Percentiles rank a stretch among this genome's conserved stretches.
Conservation (phyloP, 1,140 invertebrate species). For the Cydia splendana region DNA sequence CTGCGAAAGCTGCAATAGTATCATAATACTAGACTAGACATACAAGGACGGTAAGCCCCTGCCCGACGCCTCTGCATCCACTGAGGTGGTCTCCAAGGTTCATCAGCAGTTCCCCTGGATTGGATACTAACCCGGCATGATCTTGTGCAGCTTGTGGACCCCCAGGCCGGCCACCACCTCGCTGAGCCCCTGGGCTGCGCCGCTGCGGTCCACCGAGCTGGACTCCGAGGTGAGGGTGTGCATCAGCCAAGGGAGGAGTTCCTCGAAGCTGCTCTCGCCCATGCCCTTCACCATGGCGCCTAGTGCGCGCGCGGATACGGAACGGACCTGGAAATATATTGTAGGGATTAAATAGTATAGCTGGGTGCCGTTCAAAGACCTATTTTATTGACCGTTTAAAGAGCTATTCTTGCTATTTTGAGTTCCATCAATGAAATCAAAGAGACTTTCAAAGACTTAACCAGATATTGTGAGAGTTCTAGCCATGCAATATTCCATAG, state of each 20-base stretch:
- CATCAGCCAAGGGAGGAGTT: slow-evolving; percentile 98
- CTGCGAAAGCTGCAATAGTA: neutral
- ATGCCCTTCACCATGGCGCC: slow-evolving; percentile 98
- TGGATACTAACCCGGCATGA: no score
- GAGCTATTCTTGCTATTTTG: no score
- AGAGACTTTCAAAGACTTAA: no score
- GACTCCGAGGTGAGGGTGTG: slow-evolving; percentile 97
- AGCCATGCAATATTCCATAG: no score
- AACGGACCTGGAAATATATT: slow-evolving; percentile 82
- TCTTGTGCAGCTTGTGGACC: slow-evolving; percentile 93
- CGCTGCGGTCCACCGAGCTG: slow-evolving; percentile 97
- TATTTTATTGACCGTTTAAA: no score
- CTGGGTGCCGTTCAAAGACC: no score
- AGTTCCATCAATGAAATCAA: no score
- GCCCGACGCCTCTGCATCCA: slow-evolving; percentile 98
- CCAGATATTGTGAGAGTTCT: no score
- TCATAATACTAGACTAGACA: no score
- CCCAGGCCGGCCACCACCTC: slow-evolving; percentile 98
- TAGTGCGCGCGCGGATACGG: slow-evolving; percentile 95
- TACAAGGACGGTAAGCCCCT: slow-evolving; percentile 87
- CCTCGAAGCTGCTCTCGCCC: slow-evolving; percentile 97
- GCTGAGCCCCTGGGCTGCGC: slow-evolving; percentile 97
- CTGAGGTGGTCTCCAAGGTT: slow-evolving; percentile 96
- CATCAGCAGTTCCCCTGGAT: slow-evolving; percentile 95
- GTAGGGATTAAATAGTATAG: neutral